Evolutionary conservation across 2,797 vertebrate species (phyloP), one percentile per base, ranked within the genome.

Genomic region (Sitta carolinensis): DNA sequence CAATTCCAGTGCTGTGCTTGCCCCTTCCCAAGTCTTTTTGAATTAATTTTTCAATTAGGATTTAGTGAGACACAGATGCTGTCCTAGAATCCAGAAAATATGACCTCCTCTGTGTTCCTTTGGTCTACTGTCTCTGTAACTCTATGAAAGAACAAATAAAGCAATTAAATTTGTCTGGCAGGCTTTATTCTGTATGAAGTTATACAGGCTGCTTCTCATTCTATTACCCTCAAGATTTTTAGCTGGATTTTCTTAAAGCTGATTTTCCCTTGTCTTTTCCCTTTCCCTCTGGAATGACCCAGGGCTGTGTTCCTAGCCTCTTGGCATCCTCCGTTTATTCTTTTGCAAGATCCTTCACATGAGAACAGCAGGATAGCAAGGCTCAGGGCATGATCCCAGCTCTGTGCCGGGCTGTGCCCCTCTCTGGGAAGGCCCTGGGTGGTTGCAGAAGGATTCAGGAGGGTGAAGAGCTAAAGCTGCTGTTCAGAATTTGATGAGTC

Each of bases 1-100:
- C 52, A 18, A 34, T 88, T 89, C 57, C 83, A 64, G 52, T 29
- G 61, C 67, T 54, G 36, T 88, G 83, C 74, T 51, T 61, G 77
- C 70, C 86, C 76, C 83, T 93, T 94, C 78, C 67, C 83, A 93
- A 97, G 97, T 95, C 97, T 92, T 95, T 92, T 94, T 96, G 95
- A 97, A 97, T 98, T 97, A 98, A 97, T 94, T 96, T 96, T 95
- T 95, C 93, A 96, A 94, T 93, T 97, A 97, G 94, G 93, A 94
- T 95, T 96, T 95, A 0, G 13, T 95, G 95, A 97, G 94, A 92
- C 91, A 89, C 96, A 90, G 83, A 97, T 96, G 92, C 76, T 95
- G 90, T 96, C 92, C 85, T 95, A 87, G 97, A 97, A 97, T 97
- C 90, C 80, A 89, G 38, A 89, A 84, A 92, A 91, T 58, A 69